Conservation (phyloP, 2,888 invertebrate species). For the Uloborus plumipes region DNA sequence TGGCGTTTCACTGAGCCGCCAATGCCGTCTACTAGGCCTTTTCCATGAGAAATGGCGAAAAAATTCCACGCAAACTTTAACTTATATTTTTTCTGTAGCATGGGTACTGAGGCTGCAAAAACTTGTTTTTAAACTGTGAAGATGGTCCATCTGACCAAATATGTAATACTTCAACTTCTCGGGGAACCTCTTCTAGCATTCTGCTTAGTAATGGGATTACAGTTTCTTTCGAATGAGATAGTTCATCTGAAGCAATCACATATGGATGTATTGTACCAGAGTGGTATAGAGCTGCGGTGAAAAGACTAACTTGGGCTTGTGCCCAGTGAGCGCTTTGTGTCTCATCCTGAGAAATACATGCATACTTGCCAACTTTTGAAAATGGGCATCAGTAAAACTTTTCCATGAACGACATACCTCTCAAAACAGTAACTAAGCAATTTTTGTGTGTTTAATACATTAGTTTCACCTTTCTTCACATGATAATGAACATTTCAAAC, state of each 20-base stretch:
- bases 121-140: neutral
- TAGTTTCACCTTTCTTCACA: too few species aligned
- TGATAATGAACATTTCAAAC: too few species aligned
- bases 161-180: neutral
- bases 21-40: neutral
- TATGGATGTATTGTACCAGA: neutral
- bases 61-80: slow-evolving; percentile 4
- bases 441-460: too few species aligned
- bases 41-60: slow-evolving; percentile 7
- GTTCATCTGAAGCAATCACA: neutral
- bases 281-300: neutral
- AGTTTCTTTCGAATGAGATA: neutral
- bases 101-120: neutral
- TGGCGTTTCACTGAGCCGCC: neutral
- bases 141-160: slow-evolving; percentile 13
- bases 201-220: neutral
- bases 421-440: too few species aligned
- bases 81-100: slow-evolving; percentile 1
- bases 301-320: neutral
- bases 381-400: too few species aligned
- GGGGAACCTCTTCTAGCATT: slow-evolving; percentile 4
- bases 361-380: too few species aligned
- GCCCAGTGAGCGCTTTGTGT: neutral
- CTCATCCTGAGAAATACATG: neutral
- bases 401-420: too few species aligned